These are phyloP conservation scores for Sesamia nonagrioides DNA, from an alignment of 1,140 invertebrate genomes.

Conservation along the genomic window DNA sequence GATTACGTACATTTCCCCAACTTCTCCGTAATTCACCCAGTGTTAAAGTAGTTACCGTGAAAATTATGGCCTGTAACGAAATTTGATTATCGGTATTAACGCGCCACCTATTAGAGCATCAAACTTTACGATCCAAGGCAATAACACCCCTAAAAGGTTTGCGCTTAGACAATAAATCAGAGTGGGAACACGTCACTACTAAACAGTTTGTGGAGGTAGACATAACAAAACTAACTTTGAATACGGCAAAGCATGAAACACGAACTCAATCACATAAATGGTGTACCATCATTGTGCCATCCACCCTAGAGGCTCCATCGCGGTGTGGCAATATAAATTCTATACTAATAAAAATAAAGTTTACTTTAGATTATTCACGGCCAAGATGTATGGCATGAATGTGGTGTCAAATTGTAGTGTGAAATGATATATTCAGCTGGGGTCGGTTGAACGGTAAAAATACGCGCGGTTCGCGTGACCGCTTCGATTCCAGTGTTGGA, in stretches of 20 bases:
- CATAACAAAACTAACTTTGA: constrained; percentile 74
- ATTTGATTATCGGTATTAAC: constrained; percentile 66
- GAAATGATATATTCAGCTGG: constrained; percentile 80
- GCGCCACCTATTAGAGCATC: constrained; percentile 65
- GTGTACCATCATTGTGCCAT: constrained; percentile 64
- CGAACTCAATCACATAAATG: constrained; percentile 74
- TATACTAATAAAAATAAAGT: constrained; percentile 54
- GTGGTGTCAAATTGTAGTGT: constrained; percentile 80
- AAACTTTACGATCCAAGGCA: constrained; percentile 59
- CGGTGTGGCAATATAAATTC: constrained; percentile 50
- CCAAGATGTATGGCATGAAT: constrained; percentile 61
- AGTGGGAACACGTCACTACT: constrained; percentile 63
- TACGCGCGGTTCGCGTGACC: constrained; percentile 71
- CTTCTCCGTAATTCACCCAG: constrained; percentile 31
- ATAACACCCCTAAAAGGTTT: constrained; percentile 59
- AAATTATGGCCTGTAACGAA: constrained; percentile 44
- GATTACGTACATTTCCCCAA: constrained; percentile 7
- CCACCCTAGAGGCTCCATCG: constrained; percentile 29
- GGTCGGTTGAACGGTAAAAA: constrained; percentile 59
- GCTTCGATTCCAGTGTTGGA: constrained; percentile 66
- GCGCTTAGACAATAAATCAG: constrained; percentile 68
- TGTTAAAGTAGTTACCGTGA: constrained; percentile 46
- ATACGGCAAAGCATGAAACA: constrained; percentile 69
- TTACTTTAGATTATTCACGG: constrained; percentile 50
- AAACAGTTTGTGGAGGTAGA: constrained; percentile 67